Conservation (phyloP, 2,888 invertebrate species). For the Tachystola acroxantha region DNA sequence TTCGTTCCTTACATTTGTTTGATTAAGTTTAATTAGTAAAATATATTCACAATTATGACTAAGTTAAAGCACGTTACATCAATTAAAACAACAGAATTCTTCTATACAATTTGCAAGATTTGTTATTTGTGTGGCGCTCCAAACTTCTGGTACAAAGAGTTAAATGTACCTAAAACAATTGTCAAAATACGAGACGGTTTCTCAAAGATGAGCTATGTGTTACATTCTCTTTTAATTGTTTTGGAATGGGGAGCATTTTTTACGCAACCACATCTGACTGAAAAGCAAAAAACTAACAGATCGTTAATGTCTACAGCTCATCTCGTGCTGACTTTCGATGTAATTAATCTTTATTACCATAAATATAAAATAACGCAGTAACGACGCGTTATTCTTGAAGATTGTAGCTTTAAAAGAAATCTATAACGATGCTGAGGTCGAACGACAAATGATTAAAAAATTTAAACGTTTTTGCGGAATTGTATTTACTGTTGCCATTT, state of each 20-base stretch:
- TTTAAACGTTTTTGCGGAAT: slow-evolving; percentile 23
- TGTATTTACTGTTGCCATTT: slow-evolving; percentile 6
- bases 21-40: no score
- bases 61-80: neutral
- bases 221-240: slow-evolving; percentile 5
- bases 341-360: no score
- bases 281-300: slow-evolving; percentile 16
- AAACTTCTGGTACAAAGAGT: slow-evolving; percentile 5
- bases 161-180: slow-evolving; percentile 10
- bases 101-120: neutral
- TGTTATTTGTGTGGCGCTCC: neutral
- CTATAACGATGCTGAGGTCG: slow-evolving; percentile 35
- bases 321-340: no score
- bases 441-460: slow-evolving; percentile 36
- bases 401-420: slow-evolving; percentile 30
- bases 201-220: neutral
- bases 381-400: slow-evolving; percentile 8
- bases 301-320: no score
- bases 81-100: neutral
- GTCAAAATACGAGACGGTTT: no score
- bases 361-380: slow-evolving; percentile 5
- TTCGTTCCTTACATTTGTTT: no score
- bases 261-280: slow-evolving; percentile 25
- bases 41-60: neutral
- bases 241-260: slow-evolving; percentile 15